Evolutionary conservation across 2,113 vertebrate species (phyloP).

Genomic region (Pseudorasbora parva): DNA sequence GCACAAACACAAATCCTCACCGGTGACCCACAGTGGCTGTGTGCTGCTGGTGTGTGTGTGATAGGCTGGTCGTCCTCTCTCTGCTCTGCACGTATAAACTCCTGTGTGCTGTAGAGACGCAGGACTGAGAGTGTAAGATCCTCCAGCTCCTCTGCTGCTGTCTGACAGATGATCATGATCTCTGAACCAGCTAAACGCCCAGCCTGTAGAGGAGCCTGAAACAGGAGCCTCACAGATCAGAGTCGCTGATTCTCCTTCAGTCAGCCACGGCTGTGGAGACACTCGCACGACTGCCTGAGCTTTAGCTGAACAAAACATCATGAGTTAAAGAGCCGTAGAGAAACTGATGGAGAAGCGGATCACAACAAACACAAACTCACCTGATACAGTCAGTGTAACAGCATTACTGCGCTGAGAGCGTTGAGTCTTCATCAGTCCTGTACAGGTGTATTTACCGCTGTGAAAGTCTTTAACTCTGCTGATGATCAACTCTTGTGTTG

Average conservation of each 20-base stretch:
- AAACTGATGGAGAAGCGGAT: background rate
- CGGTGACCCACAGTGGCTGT: conserved; percentile 49
- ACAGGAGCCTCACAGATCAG: too few relatives aligned
- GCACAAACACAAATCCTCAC: conserved; percentile 27
- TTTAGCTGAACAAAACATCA: conserved; percentile 18
- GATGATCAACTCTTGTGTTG: background rate
- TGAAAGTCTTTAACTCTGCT: background rate
- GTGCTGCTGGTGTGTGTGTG: conserved; percentile 39
- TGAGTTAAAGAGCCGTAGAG: background rate
- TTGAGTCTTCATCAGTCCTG: background rate
- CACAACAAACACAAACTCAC: conserved; percentile 30
- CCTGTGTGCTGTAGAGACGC: conserved; percentile 48
- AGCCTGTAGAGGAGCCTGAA: conserved; percentile 44
- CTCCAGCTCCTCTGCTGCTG: conserved; percentile 45
- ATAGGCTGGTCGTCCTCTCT: conserved; percentile 46
- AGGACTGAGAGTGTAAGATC: conserved; percentile 42
- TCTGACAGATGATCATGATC: conserved; percentile 24
- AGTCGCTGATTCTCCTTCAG: conserved; percentile 36
- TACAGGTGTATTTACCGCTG: conserved; percentile 1
- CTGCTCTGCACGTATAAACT: conserved; percentile 53
- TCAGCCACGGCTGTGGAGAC: conserved; percentile 42
- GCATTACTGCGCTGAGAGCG: background rate
- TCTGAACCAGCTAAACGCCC: conserved; percentile 50
- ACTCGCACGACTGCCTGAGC: conserved; percentile 14
- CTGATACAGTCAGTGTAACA: conserved; percentile 36